These are phyloP conservation scores for Serripes groenlandicus DNA, from an alignment of 2,888 invertebrate genomes.

Conservation along the genomic window DNA sequence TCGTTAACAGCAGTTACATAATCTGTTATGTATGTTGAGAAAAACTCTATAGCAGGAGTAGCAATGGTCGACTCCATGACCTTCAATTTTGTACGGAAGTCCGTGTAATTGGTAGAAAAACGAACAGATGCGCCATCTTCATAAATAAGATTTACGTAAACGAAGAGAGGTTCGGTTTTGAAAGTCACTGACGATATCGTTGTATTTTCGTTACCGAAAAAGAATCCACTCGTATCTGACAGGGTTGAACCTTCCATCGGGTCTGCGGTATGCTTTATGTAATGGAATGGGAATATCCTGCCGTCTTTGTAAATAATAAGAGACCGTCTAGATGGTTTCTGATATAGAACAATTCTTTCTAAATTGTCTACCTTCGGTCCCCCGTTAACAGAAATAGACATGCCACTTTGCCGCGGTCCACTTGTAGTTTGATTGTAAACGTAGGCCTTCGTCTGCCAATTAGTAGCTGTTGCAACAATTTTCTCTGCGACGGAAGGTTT, in stretches of 20 bases:
- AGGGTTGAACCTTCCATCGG: constrained; percentile 9
- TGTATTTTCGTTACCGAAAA: constrained; percentile 11
- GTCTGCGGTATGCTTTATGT: neutral
- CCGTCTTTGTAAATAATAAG: constrained; percentile 40
- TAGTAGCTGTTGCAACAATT: neutral
- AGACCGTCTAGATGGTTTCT: constrained; percentile 17
- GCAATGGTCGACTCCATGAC: constrained; percentile 13
- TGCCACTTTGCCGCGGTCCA: constrained; percentile 12
- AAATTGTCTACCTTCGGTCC: neutral
- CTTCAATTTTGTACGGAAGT: constrained; percentile 6
- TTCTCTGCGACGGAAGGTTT: constrained; percentile 1
- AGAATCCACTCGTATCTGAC: constrained; percentile 25
- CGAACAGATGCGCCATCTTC: constrained; percentile 8
- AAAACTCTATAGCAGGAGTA: constrained; percentile 17
- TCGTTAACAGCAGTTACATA: constrained; percentile 35
- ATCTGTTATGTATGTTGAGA: constrained; percentile 37
- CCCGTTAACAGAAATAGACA: constrained; percentile 21
- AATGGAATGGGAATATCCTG: constrained; percentile 39
- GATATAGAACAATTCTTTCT: neutral
- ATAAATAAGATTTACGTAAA: neutral
- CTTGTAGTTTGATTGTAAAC: constrained; percentile 15
- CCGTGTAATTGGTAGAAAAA: constrained; percentile 5
- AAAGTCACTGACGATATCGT: constrained; percentile 8
- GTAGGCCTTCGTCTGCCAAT: constrained; percentile 18
- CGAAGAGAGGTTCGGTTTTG: neutral